Conservation (phyloP, 2,113 vertebrate species). For the Trematomus loennbergii region DNA sequence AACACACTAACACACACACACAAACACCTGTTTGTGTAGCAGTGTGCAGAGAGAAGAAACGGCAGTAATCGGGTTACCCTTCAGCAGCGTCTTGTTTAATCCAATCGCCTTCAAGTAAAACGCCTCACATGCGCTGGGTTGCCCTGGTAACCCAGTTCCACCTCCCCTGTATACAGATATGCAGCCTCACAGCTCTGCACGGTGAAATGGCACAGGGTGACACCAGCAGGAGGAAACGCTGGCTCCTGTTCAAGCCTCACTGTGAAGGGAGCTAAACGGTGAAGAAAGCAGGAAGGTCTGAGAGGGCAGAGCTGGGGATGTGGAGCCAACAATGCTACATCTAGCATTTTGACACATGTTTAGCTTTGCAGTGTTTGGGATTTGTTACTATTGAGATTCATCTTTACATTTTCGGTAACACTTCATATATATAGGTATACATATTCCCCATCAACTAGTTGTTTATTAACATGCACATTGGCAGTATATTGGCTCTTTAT, state of each 20-base stretch:
- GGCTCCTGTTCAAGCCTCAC: slow-evolving; percentile 24
- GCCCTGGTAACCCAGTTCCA: slow-evolving; percentile 68
- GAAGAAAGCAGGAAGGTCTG: slow-evolving; percentile 12
- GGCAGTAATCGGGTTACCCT: slow-evolving; percentile 66
- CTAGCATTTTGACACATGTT: background rate
- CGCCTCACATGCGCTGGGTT: slow-evolving; percentile 64
- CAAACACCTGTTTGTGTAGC: background rate
- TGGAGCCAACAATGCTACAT: no score
- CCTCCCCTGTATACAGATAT: slow-evolving; percentile 25
- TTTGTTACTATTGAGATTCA: background rate
- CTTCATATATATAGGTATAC: no score
- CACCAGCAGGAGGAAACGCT: slow-evolving; percentile 19
- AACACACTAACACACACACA: slow-evolving; percentile 10
- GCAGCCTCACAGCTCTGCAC: slow-evolving; percentile 22
- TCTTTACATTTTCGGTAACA: no score
- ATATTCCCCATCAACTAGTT: no score
- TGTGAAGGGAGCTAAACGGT: slow-evolving; percentile 22
- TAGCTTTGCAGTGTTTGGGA: background rate
- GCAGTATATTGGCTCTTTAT: no score
- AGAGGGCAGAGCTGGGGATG: background rate
- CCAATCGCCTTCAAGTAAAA: slow-evolving; percentile 68
- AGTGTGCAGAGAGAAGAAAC: background rate
- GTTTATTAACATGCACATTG: no score
- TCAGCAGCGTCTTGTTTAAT: slow-evolving; percentile 64
- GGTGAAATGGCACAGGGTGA: background rate